Base-by-base conservation (phyloP, 2,113 vertebrate species). In the Macrotus californicus region DNA sequence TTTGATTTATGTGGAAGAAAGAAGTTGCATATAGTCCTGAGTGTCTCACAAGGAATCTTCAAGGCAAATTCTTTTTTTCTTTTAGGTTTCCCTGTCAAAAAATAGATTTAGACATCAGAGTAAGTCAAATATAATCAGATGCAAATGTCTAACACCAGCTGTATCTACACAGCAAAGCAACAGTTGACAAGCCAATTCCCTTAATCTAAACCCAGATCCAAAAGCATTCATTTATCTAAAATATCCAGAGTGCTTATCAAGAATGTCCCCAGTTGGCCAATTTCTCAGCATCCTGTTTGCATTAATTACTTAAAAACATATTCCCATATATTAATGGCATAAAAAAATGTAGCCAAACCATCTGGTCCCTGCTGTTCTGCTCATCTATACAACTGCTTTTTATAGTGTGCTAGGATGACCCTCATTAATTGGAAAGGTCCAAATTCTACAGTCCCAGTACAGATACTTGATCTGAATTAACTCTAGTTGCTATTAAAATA, bases 1-100 rank as follows among this genome's bases (percentile, higher is more conserved):
- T 98, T 93, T 91, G 64, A 97, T 96, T 97, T 97, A 92, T 93
- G 50, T 82, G 90, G 83, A 93, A 95, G 91, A 96, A 93, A 97
- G 56, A 85, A 94, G 61, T 64, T 92, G 83, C 0, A 0, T 50
- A 83, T 82, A 96, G 69, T 94, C 84, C 82, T 66, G 84, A 96
- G 36, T 91, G 80, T 94, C 94, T 92, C 83, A 76, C 93, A 56
- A 70, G 83, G 82, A 97, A 84, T 91, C 94, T 93, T 94, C 59
- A 24, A 91, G 88, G 61, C 80, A 87, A 72, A n/a, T 19, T 85
- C 91, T 94, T 77, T 93, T 85, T 85, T 54, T 94, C 94, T 96
- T 94, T 54, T 96, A 94, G 21, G 39, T 88, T 96, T 95, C 84
- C 59, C 22, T 91, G 61, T 96, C 89, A 94, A 75, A 67, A 95